Evolutionary conservation across 1,140 invertebrate species (phyloP).

Genomic region (Halictus rubicundus): DNA sequence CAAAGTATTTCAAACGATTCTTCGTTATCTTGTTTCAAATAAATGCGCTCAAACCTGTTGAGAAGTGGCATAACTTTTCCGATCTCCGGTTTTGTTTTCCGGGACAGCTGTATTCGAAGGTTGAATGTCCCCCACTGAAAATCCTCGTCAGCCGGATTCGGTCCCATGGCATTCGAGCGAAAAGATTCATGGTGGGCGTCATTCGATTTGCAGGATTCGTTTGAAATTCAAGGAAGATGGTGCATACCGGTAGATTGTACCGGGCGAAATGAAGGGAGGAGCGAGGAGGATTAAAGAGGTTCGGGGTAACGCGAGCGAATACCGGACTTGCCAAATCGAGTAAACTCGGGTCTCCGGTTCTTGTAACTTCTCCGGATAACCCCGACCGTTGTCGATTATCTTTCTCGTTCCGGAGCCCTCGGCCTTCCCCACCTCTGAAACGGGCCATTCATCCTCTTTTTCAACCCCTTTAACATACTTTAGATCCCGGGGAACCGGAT

Average conservation of each 20-base stretch:
- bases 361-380: slow-evolving; percentile 55
- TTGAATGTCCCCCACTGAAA: no score
- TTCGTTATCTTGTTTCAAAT: no score
- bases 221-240: slow-evolving; percentile 54
- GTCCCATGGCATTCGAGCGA: not conserved
- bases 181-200: slow-evolving; percentile 58
- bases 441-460: slow-evolving; percentile 2
- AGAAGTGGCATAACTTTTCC: no score
- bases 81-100: no score
- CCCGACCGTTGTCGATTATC: slow-evolving; percentile 47
- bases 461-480: not conserved
- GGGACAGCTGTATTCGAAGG: no score
- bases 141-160: no score
- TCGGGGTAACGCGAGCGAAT: slow-evolving; percentile 34
- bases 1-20: no score
- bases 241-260: slow-evolving; percentile 21
- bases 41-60: no score
- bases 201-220: slow-evolving; percentile 59
- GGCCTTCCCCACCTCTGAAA: not conserved
- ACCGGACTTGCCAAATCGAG: slow-evolving; percentile 62
- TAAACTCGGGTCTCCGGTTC: slow-evolving; percentile 56
- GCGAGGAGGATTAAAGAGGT: not conserved
- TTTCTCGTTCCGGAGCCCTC: slow-evolving; percentile 1
- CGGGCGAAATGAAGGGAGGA: not conserved
- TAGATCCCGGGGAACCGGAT: not conserved